Evolutionary conservation across 2,888 invertebrate genomes (phyloP), one percentile per base, ranked within the genome.

Genomic region (Galerucella calmariensis): DNA sequence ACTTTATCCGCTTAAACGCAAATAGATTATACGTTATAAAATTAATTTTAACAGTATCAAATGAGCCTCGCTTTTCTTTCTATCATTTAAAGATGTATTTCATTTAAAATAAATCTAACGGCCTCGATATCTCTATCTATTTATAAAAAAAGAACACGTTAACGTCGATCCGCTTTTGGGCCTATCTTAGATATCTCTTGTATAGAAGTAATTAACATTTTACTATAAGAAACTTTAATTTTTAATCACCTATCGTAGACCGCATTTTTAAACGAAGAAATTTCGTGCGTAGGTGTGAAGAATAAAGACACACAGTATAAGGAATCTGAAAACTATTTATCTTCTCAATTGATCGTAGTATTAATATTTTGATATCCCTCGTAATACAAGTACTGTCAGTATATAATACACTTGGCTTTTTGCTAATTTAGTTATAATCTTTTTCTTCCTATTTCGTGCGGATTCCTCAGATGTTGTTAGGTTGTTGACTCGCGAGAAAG

Each of bases 221-320:
- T 61, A 61, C 61, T 41, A 14, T 20, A 14, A 61, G 61, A 41
- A 41, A 41, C 35, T 41, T 41, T 1, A 61, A 61, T 61, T 61
- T 61, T 61, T 61, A 61, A 61, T 61, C 61, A 61, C 61, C 61
- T 41, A 20, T 61, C 61, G 14, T 35, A 35, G 24, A 27, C 61
- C 27, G 35, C 35, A 61, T 61, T 61, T 61, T 61, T 61, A 5
- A 35, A 35, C 11, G 14, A 24, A 61, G 35, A 35, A 27, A 35
- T 61, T 61, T 27, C 4, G 14, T 12, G 61, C 61, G 61, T 61
- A 61, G 61, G 61, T n/a, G 61, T 41, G 12, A 61, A 35, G 27
- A 61, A 61, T 61, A 61, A 27, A 61, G 27, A 41, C 8, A 41
- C 35, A 41, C 35, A 41, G 35, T 41, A 41, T 41, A 9, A 41